A percentile compares a stretch with the other conserved stretches of the same genome.
phyloP scores from a whole-genome alignment of 1,140 invertebrate genomes.

The Meloidogyne floridensis region DNA sequence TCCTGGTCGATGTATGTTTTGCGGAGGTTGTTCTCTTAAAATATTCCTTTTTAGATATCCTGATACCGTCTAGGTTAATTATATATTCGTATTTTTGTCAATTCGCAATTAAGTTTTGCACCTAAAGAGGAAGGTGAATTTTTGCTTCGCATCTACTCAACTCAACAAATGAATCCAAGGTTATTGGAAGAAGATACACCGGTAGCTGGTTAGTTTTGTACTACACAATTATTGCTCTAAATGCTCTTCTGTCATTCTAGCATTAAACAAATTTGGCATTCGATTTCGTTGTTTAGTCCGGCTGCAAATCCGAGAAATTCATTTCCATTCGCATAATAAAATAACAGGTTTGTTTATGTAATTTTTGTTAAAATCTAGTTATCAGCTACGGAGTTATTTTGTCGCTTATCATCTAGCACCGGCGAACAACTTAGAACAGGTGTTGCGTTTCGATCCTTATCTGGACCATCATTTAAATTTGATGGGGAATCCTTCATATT shows the following conservation, averaged over 20 bases:
- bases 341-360: conserved; percentile 4
- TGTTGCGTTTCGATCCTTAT: not conserved
- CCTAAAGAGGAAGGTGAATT: conserved; percentile 60
- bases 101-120: conserved; percentile 60
- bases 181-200: conserved; percentile 45
- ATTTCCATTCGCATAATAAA: not conserved
- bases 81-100: conserved; percentile 17
- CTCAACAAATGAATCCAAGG: conserved; percentile 41
- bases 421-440: not conserved
- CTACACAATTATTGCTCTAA: not conserved
- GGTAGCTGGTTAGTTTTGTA: conserved; percentile 10
- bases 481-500: not conserved
- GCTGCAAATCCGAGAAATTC: conserved; percentile 35
- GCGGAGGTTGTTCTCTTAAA: not conserved
- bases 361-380: not conserved
- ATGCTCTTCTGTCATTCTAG: not conserved
- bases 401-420: not conserved
- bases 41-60: not conserved
- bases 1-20: conserved; percentile 54
- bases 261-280: conserved; percentile 6
- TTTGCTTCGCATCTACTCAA: conserved; percentile 58
- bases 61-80: not conserved
- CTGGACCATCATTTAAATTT: not conserved
- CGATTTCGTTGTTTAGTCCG: conserved; percentile 31
- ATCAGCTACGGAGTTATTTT: not conserved